Evolutionary conservation across 2,888 invertebrate genomes (phyloP), one percentile per base, ranked within the genome.

Genomic region (Tachystola acroxantha): DNA sequence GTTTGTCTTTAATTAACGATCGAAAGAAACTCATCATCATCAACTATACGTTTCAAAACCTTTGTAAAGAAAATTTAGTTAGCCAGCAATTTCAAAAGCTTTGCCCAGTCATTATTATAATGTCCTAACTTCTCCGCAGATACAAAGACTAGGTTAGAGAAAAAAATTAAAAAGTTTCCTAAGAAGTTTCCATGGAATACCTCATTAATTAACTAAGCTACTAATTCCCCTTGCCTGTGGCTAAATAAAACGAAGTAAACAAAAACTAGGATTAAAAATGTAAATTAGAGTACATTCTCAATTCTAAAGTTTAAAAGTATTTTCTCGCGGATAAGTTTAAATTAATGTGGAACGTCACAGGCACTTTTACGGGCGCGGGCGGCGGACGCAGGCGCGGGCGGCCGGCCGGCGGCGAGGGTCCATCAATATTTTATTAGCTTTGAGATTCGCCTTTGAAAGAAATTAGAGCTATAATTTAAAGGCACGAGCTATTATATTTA

Each of bases 271-370:
- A 74, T 75, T 72, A 77, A 79, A 78, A 79, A 78, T 77, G 70
- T 67, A 74, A 79, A 79, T 77, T 68, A 69, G 61, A 68, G 61
- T 71, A 68, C 71, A 68, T 73, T 77, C 69, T 67, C 66, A 50
- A 72, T 77, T 71, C 68, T 64, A 68, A 80, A 80, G 66, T 79
- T 76, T 66, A 67, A 31, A 75, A 73, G 73, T 71, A 77, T 77
- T 78, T 76, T 74, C 71, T 66, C 63, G 65, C 52, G 67, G 74
- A 70, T 75, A 79, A 78, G 68, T 80, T 80, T 79, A 79, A 79
- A 80, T 80, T 73, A 81, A 78, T 71, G 76, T 73, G 62, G 65
- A 64, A 63, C 65, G 70, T 73, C 70, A 69, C 64, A 59, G 63
- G 65, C 62, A 64, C 64, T 73, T 68, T 63, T 65, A 60, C 61